Conservation (phyloP, 2,113 vertebrate genomes). For the Peromyscus polionotus region DNA sequence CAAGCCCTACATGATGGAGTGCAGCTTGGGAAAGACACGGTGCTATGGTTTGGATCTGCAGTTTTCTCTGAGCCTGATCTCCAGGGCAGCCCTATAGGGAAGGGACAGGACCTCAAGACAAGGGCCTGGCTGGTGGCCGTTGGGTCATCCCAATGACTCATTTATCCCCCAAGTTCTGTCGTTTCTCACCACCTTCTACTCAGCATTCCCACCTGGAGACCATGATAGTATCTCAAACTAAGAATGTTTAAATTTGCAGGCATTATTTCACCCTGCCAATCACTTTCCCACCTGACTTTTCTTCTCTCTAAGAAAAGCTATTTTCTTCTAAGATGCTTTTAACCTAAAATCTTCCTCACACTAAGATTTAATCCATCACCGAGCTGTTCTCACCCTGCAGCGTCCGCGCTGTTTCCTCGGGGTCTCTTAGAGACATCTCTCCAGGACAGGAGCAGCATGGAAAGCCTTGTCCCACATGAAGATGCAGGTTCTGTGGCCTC, state of each 20-base stretch:
- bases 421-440: neutral
- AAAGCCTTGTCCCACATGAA: neutral
- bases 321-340: neutral
- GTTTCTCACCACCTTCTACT: neutral
- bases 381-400: neutral
- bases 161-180: neutral
- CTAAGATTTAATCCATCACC: neutral
- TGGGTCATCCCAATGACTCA: neutral
- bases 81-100: neutral
- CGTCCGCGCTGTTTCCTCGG: rapidly evolving
- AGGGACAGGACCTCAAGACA: neutral
- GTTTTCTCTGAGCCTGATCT: neutral
- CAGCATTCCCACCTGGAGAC: neutral
- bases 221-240: neutral
- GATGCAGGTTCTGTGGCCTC: neutral
- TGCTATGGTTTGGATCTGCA: neutral
- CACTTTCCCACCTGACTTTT: no score
- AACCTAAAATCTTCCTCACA: neutral
- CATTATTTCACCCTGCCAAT: neutral
- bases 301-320: neutral
- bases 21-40: no score
- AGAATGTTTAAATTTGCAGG: neutral
- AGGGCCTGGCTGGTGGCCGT: neutral
- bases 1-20: neutral
- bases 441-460: rapidly evolving